Base-by-base conservation (phyloP, 2,797 vertebrate genomes). In the Avahi laniger region DNA sequence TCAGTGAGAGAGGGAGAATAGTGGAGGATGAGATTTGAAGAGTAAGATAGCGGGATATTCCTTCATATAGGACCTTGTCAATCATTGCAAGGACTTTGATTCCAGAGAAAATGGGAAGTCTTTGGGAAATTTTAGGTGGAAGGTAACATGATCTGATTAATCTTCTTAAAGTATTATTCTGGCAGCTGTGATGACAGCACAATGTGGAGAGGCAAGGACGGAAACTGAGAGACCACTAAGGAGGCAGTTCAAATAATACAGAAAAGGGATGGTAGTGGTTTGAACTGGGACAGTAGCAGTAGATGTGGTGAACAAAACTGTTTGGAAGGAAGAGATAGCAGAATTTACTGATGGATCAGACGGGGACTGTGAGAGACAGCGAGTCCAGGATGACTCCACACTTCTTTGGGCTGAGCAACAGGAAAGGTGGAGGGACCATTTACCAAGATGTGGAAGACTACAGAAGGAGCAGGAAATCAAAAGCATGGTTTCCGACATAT, bases 261-360 rank as follows among this genome's bases (percentile, higher is more conserved):
- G 73, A 75, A 80, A 92, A 69, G 72, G 72, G 22, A 28, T 83
- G 33, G 28, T 82, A 67, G 67, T 73, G 48, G 57, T 84, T 92
- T 95, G 61, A 41, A 14, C 48, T 41, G 61, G 70, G 46, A 9
- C 81, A 33, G 43, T 95, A 85, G 84, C 73, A 52, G 7, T 67
- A 79, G 63, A 92, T 38, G 30, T 84, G n/a, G 28, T 95, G 48
- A 91, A 61, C 46, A 48, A 90, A 92, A 90, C 83, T 70, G 54
- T 95, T 88, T 95, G 88, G 76, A 97, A 96, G 69, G 69, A 84
- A 94, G 91, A 95, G 82, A 76, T 59, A 73, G 20, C 22, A 93
- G 88, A 63, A 84, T 90, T 97, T 95, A 46, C 65, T 95, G n/a
- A 82, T 80, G 57, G 81, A 48, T 95, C 59, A 90, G 78, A 89